Percentiles rank a stretch among this genome's conserved stretches.
These are phyloP conservation scores for Gymnothorax javanicus DNA, from an alignment of 2,797 vertebrate genomes.

Conservation along the genomic window DNA sequence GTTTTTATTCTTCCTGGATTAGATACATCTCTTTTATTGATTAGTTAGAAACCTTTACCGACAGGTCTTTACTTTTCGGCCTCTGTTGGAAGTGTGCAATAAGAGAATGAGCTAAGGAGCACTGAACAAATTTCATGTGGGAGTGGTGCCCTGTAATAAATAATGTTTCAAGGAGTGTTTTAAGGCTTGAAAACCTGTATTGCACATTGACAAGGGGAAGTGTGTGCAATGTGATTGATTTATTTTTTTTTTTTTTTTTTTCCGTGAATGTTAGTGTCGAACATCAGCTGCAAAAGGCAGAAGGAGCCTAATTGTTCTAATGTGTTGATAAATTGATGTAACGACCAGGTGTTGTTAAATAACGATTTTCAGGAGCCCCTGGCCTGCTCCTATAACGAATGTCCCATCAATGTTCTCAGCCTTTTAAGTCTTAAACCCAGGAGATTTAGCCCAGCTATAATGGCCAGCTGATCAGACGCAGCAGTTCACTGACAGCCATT, in stretches of 20 bases:
- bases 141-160: not conserved
- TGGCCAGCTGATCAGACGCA: not conserved
- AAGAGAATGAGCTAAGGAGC: slow-evolving; percentile 25
- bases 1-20: slow-evolving; percentile 37
- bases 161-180: not conserved
- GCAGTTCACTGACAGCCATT: not conserved
- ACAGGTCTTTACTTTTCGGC: slow-evolving; percentile 50
- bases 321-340: not conserved
- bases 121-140: not conserved
- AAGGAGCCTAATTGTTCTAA: slow-evolving; percentile 23
- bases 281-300: not conserved
- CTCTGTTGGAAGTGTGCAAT: slow-evolving; percentile 50
- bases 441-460: not conserved
- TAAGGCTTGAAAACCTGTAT: not conserved
- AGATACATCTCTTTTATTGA: slow-evolving; percentile 52
- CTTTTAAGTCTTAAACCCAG: not conserved
- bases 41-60: slow-evolving; percentile 50
- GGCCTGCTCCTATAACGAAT: not conserved
- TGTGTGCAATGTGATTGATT: not conserved
- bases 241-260: not conserved
- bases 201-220: not conserved
- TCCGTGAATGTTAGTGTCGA: not conserved
- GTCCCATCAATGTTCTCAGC: not conserved
- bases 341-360: not conserved
- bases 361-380: not conserved